These are phyloP conservation scores for Automeris io DNA, from an alignment of 2,888 invertebrate species.

Conservation along the genomic window DNA sequence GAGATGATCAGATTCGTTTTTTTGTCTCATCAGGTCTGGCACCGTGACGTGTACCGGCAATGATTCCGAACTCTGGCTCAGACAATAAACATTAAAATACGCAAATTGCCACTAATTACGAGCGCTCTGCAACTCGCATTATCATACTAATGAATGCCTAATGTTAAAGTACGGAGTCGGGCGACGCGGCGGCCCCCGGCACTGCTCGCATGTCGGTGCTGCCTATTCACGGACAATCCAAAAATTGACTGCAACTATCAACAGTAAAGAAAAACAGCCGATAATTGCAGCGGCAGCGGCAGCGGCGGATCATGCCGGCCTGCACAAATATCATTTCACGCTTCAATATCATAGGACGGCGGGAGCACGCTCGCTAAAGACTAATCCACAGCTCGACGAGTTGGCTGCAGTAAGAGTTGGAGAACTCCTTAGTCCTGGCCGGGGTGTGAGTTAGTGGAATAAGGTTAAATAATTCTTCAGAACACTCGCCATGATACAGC, in stretches of 20 bases:
- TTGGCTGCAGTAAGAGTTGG: too few relatives aligned
- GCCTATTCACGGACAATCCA: background rate
- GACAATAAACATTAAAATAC: constrained; percentile 16
- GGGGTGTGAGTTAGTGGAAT: too few relatives aligned
- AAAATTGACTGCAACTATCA: background rate
- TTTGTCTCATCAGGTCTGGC: constrained; percentile 2
- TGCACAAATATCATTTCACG: too few relatives aligned
- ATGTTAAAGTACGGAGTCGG: constrained; percentile 5
- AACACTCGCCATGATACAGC: too few relatives aligned
- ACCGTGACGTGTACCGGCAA: constrained; percentile 8
- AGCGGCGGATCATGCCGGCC: background rate
- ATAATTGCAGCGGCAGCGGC: background rate
- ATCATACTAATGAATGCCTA: constrained; percentile 14
- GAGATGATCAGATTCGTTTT: background rate
- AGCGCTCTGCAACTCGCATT: constrained; percentile 13
- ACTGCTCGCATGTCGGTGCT: background rate
- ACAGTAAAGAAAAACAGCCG: too few relatives aligned
- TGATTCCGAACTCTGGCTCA: constrained; percentile 6
- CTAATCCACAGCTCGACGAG: too few relatives aligned
- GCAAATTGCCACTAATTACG: constrained; percentile 17
- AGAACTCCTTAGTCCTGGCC: too few relatives aligned
- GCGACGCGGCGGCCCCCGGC: background rate
- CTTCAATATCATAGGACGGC: too few relatives aligned
- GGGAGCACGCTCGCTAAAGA: too few relatives aligned
- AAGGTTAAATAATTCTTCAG: too few relatives aligned